Conservation (phyloP, 2,113 vertebrate species). For the Pedetes capensis region DNA sequence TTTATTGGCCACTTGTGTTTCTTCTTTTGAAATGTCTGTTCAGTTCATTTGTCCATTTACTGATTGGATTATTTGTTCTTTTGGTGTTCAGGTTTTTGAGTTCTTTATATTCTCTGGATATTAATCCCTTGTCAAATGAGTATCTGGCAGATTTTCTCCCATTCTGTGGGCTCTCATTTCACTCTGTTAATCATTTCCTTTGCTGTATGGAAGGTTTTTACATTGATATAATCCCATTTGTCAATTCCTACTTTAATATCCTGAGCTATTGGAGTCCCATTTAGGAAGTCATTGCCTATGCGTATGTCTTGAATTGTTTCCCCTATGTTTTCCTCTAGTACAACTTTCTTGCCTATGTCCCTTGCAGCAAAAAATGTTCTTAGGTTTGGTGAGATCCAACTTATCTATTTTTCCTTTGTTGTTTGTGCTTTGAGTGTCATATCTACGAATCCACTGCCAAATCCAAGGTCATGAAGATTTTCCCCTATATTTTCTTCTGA, state of each 20-base stretch:
- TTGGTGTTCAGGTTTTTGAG: not conserved
- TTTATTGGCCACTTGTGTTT: not conserved
- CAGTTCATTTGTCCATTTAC: not conserved
- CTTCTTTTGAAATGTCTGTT: not conserved
- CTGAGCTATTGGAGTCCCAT: not conserved
- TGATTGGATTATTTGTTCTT: not conserved
- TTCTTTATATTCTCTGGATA: not conserved
- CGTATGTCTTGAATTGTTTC: not conserved
- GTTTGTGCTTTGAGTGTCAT: conserved; percentile 4
- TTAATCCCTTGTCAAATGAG: not conserved
- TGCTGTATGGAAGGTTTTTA: not conserved
- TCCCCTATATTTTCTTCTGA: not conserved
- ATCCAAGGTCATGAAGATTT: not conserved
- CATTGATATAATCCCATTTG: not conserved
- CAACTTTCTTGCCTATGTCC: conserved; percentile 23
- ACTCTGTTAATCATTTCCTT: not conserved
- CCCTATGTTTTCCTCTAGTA: no score
- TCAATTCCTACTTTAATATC: not conserved
- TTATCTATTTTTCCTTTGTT: conserved; percentile 25
- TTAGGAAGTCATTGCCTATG: not conserved
- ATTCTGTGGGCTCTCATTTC: not conserved
- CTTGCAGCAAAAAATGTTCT: not conserved
- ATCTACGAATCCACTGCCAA: conserved; percentile 20
- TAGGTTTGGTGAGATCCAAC: conserved; percentile 22
- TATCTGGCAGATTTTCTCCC: not conserved